Conservation (phyloP, 2,797 vertebrate genomes). For the Harpagifer antarcticus region DNA sequence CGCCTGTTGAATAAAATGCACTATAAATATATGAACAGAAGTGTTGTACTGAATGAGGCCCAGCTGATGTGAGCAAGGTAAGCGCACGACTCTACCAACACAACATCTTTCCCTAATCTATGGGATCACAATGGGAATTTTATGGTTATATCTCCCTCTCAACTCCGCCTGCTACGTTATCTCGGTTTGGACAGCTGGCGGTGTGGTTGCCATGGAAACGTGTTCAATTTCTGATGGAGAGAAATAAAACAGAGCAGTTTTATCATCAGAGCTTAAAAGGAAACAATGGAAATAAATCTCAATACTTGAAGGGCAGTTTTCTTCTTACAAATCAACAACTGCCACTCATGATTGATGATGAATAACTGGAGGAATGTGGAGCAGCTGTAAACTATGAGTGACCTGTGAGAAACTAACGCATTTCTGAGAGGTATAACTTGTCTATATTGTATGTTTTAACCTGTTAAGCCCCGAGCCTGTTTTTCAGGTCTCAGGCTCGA, state of each 20-base stretch:
- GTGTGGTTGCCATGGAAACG: conserved; percentile 83
- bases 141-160: conserved; percentile 42
- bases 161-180: conserved; percentile 70
- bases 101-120: conserved; percentile 42
- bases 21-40: no score
- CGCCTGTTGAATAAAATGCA: no score
- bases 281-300: conserved; percentile 41
- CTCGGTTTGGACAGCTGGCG: conserved; percentile 81
- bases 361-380: conserved; percentile 33
- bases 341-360: conserved; percentile 43
- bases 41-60: conserved; percentile 17
- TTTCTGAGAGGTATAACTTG: conserved; percentile 22
- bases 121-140: conserved; percentile 56
- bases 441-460: conserved; percentile 53
- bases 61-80: conserved; percentile 25
- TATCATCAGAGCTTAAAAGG: conserved; percentile 61
- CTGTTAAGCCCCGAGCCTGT: no score
- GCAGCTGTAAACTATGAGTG: conserved; percentile 45
- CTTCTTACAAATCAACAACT: conserved; percentile 34
- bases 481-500: no score
- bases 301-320: conserved; percentile 17
- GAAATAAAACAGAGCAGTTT: conserved; percentile 69
- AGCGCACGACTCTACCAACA: conserved; percentile 27
- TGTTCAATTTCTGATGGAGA: conserved; percentile 70
- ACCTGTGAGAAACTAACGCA: conserved; percentile 55